Evolutionary conservation across 2,797 vertebrate species (phyloP).

Genomic region (Pseudomugil tenellus): DNA sequence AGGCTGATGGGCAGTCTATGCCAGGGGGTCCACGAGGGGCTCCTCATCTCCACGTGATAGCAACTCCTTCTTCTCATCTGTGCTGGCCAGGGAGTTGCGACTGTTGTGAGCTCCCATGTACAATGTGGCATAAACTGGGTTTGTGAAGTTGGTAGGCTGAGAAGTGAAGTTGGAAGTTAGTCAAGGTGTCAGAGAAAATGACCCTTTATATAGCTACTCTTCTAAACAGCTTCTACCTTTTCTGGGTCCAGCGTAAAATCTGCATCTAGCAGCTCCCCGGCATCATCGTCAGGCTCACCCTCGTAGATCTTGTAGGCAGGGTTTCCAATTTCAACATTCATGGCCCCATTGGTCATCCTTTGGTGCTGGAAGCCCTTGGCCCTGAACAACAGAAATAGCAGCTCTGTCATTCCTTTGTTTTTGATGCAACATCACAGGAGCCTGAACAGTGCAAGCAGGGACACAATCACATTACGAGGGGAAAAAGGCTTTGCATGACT

Average conservation of each 20-base stretch:
- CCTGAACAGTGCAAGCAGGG: slow-evolving; percentile 52
- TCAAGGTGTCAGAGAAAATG: background rate
- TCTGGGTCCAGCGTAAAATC: slow-evolving; percentile 93
- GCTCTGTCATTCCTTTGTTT: slow-evolving; percentile 9
- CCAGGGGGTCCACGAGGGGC: slow-evolving; percentile 89
- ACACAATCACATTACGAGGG: slow-evolving; percentile 59
- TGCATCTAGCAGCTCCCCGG: slow-evolving; percentile 89
- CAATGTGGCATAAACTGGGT: slow-evolving; percentile 95
- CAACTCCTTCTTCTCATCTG: slow-evolving; percentile 96
- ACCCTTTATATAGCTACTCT: too few species aligned
- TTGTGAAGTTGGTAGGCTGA: slow-evolving; percentile 98
- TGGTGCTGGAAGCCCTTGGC: slow-evolving; percentile 97
- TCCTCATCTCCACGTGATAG: slow-evolving; percentile 92
- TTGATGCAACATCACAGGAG: background rate
- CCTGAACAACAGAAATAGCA: slow-evolving; percentile 67
- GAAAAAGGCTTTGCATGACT: slow-evolving; percentile 52
- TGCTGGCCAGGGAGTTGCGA: slow-evolving; percentile 96
- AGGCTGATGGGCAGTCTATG: slow-evolving; percentile 79
- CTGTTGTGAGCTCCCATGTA: slow-evolving; percentile 98
- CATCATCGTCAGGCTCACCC: slow-evolving; percentile 91
- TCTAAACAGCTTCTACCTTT: too few species aligned
- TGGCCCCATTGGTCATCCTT: slow-evolving; percentile 94
- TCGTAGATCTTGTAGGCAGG: slow-evolving; percentile 99
- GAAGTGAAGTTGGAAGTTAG: slow-evolving; percentile 22
- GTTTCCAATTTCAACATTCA: slow-evolving; percentile 98